A percentile compares a stretch with the other conserved stretches of the same genome.
Conservation (phyloP, 2,888 invertebrate genomes). For the Nasonia oneida region DNA sequence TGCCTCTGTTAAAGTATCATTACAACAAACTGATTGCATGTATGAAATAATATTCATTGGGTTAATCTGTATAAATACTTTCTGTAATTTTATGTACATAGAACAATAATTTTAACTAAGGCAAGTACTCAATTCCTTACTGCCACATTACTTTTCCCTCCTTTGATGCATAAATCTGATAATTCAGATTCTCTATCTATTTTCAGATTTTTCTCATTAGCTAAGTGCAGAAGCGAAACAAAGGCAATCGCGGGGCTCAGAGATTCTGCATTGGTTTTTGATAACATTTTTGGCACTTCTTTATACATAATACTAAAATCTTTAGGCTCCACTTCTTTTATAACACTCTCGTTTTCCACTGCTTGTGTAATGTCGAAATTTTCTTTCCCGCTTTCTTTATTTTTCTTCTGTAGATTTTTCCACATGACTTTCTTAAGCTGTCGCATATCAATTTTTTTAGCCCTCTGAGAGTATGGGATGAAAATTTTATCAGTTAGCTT, state of each 20-base stretch:
- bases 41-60: not conserved
- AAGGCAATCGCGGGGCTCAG: slow-evolving; percentile 90
- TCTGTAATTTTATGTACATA: not conserved
- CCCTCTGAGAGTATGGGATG: slow-evolving; percentile 90
- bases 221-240: slow-evolving; percentile 90
- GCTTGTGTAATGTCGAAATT: slow-evolving; percentile 70
- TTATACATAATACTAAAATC: slow-evolving; percentile 81
- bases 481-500: slow-evolving; percentile 84
- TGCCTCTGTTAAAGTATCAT: not conserved
- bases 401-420: slow-evolving; percentile 80
- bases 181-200: slow-evolving; percentile 65
- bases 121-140: not conserved
- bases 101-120: not conserved
- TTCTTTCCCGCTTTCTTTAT: slow-evolving; percentile 73
- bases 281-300: slow-evolving; percentile 82
- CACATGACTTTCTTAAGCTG: slow-evolving; percentile 89
- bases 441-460: slow-evolving; percentile 93
- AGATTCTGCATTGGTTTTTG: slow-evolving; percentile 85
- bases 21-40: not conserved
- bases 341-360: slow-evolving; percentile 58
- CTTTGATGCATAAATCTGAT: slow-evolving; percentile 68
- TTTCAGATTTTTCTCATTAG: slow-evolving; percentile 87
- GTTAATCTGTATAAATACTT: slow-evolving; percentile 1
- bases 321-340: slow-evolving; percentile 71
- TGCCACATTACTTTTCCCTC: slow-evolving; percentile 48